These are phyloP conservation scores for Protosalanx chinensis DNA, from an alignment of 2,797 vertebrate species.

Conservation along the genomic window DNA sequence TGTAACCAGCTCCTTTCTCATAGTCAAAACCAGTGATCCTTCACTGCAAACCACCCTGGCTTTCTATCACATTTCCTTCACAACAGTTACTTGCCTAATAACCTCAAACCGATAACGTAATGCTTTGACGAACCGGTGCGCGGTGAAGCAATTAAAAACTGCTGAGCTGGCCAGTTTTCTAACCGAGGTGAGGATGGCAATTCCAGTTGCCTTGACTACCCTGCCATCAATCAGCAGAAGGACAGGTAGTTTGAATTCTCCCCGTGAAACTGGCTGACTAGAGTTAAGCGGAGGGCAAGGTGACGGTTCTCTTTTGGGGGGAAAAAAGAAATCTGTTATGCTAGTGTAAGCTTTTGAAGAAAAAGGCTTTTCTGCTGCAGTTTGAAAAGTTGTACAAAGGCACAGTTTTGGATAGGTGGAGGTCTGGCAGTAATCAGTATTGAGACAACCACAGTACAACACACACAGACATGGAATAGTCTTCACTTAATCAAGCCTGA, in stretches of 20 bases:
- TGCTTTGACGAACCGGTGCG: constrained; percentile 71
- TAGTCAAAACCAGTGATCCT: too few species aligned
- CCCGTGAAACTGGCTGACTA: constrained; percentile 55
- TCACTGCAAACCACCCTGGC: not conserved
- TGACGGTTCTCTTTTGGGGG: constrained; percentile 53
- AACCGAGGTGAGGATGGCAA: constrained; percentile 67
- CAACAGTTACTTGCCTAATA: constrained; percentile 51
- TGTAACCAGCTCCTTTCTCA: too few species aligned
- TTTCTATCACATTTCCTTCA: not conserved
- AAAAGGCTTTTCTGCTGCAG: not conserved
- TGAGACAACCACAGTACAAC: too few species aligned
- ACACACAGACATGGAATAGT: not conserved
- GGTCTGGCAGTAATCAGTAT: too few species aligned
- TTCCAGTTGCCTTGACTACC: constrained; percentile 59
- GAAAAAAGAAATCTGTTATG: constrained; percentile 20
- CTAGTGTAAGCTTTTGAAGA: constrained; percentile 9
- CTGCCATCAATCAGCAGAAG: constrained; percentile 69
- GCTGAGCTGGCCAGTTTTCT: constrained; percentile 72
- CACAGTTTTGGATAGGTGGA: too few species aligned
- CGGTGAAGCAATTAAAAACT: constrained; percentile 72
- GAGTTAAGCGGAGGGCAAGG: constrained; percentile 63
- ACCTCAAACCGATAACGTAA: constrained; percentile 70
- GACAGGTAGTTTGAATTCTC: constrained; percentile 65
- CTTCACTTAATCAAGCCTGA: constrained; percentile 31
- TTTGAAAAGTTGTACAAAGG: too few species aligned